Conservation (phyloP, 2,113 vertebrate species). For the Etheostoma spectabile region DNA sequence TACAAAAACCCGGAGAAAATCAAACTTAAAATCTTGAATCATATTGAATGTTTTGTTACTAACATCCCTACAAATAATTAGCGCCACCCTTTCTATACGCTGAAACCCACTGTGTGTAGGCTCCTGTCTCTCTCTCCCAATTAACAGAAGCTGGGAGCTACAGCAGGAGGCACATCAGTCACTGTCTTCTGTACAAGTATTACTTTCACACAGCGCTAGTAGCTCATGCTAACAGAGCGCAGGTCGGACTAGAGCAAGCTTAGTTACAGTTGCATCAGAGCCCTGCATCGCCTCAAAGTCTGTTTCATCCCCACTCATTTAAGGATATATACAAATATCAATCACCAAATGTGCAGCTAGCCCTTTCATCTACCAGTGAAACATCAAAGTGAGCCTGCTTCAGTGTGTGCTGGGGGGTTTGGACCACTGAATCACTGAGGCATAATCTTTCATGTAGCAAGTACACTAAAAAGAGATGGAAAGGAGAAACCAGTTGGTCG, state of each 20-base stretch:
- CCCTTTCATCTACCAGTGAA: background rate
- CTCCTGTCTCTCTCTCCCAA: no score
- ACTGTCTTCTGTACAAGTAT: no score
- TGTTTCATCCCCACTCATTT: background rate
- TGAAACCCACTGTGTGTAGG: background rate
- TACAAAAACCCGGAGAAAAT: no score
- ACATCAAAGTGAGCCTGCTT: background rate
- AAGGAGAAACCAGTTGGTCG: no score
- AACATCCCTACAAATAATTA: background rate
- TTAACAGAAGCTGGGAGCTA: background rate
- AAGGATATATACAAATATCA: background rate
- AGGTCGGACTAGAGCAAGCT: background rate
- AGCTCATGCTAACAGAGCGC: background rate
- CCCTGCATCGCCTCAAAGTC: background rate
- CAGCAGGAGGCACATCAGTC: background rate
- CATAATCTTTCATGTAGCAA: background rate
- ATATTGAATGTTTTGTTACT: no score
- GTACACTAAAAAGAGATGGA: background rate
- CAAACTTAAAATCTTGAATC: no score
- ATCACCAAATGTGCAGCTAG: background rate
- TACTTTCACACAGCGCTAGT: background rate
- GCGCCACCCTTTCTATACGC: background rate
- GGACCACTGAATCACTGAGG: background rate
- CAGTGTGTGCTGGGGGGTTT: slow-evolving; percentile 1
- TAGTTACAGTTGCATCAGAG: background rate